Evolutionary conservation across 2,888 invertebrate species (phyloP).

Genomic region (Perizoma flavofasciatum): DNA sequence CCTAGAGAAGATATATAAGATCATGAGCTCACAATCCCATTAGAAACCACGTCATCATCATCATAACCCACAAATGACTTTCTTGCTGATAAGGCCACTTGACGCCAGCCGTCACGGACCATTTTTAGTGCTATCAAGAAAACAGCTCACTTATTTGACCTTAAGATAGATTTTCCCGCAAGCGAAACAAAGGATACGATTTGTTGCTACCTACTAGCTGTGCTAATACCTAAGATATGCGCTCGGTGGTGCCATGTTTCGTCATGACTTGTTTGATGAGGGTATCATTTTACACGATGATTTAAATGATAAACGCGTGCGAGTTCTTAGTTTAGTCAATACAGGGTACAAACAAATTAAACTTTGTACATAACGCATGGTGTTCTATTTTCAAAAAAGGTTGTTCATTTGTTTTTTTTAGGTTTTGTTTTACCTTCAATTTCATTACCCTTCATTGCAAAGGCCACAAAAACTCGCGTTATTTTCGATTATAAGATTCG

Average conservation of each 20-base stretch:
- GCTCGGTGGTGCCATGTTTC: constrained; percentile 6
- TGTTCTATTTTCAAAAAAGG: too few relatives aligned
- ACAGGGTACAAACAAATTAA: too few relatives aligned
- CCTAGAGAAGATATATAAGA: not conserved
- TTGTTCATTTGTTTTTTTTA: too few relatives aligned
- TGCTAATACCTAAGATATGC: constrained; percentile 3
- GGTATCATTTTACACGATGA: not conserved
- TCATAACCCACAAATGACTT: constrained; percentile 10
- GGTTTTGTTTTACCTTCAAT: too few relatives aligned
- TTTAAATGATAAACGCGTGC: not conserved
- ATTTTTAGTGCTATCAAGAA: constrained; percentile 48
- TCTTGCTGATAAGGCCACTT: constrained; percentile 39
- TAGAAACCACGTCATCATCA: constrained; percentile 9
- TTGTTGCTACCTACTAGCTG: constrained; percentile 10
- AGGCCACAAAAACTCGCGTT: too few relatives aligned
- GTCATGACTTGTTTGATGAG: constrained; percentile 7
- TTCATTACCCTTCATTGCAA: too few relatives aligned
- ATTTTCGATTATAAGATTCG: too few relatives aligned
- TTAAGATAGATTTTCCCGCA: constrained; percentile 51
- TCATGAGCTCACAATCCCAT: constrained; percentile 19
- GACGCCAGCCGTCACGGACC: constrained; percentile 37
- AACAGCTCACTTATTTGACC: constrained; percentile 43
- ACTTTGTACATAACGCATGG: too few relatives aligned
- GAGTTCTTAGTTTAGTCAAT: too few relatives aligned
- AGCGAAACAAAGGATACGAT: constrained; percentile 25